phyloP scores from a whole-genome alignment of 2,888 invertebrate species.

The Druceiella hillmani region DNA sequence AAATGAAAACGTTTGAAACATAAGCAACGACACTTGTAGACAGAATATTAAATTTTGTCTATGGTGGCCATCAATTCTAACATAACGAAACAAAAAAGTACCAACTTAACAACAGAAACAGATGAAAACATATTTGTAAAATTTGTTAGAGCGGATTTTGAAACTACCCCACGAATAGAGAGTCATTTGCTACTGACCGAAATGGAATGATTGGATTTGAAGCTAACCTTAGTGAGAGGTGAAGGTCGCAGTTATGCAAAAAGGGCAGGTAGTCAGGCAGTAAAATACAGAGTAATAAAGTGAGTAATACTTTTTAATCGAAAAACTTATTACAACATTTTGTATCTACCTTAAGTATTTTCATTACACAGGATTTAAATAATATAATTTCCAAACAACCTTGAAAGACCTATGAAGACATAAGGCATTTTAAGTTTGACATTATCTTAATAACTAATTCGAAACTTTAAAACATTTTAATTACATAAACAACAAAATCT shows the following conservation, averaged over 20 bases:
- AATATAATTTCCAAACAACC: too few species aligned
- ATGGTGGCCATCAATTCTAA: background rate
- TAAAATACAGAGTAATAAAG: background rate
- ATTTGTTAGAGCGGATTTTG: constrained; percentile 2
- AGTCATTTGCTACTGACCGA: constrained; percentile 7
- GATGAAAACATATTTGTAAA: background rate
- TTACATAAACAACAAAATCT: too few species aligned
- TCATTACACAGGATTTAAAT: too few species aligned
- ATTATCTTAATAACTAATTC: too few species aligned
- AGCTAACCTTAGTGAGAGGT: constrained; percentile 6
- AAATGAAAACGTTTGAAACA: background rate
- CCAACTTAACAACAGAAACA: background rate
- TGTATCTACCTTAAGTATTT: too few species aligned
- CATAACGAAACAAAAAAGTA: background rate
- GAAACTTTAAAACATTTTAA: too few species aligned
- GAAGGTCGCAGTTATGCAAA: constrained; percentile 1
- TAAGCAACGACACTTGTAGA: background rate
- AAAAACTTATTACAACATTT: too few species aligned
- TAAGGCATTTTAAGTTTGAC: too few species aligned
- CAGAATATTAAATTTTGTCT: background rate
- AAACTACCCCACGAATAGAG: background rate
- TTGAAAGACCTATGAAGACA: too few species aligned
- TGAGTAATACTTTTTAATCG: background rate
- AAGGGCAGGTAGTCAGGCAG: background rate
- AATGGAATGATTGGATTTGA: constrained; percentile 8